Base-by-base conservation (phyloP, 2,113 vertebrate genomes). In the Dipodomys stephensi region DNA sequence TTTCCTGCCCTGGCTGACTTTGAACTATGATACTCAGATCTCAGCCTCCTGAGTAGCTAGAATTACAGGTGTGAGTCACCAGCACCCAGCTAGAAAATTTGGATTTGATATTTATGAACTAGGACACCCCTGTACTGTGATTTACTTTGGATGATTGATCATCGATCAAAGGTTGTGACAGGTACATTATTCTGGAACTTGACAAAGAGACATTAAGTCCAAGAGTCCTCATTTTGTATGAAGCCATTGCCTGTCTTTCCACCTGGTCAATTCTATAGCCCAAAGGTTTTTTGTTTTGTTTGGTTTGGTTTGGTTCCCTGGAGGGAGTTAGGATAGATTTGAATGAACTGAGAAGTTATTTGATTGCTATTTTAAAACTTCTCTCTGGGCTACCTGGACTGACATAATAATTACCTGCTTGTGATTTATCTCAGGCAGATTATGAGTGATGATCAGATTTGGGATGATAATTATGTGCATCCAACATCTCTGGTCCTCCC, bases 281-380 rank as follows among this genome's bases (percentile, higher is more conserved):
- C 28, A 96, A 94, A 69, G 46, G 23, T 57, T 13, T 57, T 16
- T 57, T 57, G 12, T 57, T 57, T 4, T 93, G 77, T 91, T 93
- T 79, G 90, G 87, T 96, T 57, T 4, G 92, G 77, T 91, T 93
- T 79, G 90, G 87, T 96, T 71, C 91, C 79, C 95, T 73, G 71
- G 84, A 93, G 93, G 95, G 93, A 88, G 60, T 32, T 28, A 77
- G 95, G 97, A 79, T 96, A 49, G 84, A 94, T 94, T 96, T 72
- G 84, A 97, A 96, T 96, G 94, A 95, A 96, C 94, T 79, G 90
- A 92, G 84, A 96, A 88, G 8, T 97, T 35, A 90, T 97, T 80
- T 87, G 92, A 94, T 94, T 93, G 94, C 94, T 95, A n/a, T 95
- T 96, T 77, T 76, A 68, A 44, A 92, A 76, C 84, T 93, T 96